These are phyloP conservation scores for Pelagia noctiluca DNA, from an alignment of 30 jellyfish, hydroid and myxozoan species.

Conservation along the genomic window DNA sequence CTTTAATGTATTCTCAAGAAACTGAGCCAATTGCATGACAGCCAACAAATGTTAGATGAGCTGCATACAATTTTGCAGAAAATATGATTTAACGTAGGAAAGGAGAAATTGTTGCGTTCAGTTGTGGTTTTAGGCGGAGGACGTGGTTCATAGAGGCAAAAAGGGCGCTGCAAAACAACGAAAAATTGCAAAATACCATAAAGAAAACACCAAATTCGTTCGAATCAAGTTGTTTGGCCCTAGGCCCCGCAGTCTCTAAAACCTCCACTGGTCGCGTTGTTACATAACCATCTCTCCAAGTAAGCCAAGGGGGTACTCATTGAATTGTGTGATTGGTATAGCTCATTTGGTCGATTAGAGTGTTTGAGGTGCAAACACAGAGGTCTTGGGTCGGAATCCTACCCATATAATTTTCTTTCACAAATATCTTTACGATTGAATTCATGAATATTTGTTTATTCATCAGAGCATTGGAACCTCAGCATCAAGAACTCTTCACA, in stretches of 20 bases:
- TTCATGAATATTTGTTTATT: background rate
- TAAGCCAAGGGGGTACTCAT: too few relatives aligned
- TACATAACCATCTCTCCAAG: too few relatives aligned
- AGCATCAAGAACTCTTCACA: slow-evolving; percentile 43
- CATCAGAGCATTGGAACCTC: slow-evolving; percentile 42
- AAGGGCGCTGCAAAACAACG: too few relatives aligned
- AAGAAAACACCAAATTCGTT: too few relatives aligned
- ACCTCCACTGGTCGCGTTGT: too few relatives aligned
- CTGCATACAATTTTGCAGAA: background rate
- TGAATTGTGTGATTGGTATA: background rate
- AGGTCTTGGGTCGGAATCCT: background rate
- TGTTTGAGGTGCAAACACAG: background rate
- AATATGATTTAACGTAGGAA: background rate
- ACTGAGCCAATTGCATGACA: too few relatives aligned
- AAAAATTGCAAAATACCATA: too few relatives aligned
- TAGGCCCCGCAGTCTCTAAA: too few relatives aligned
- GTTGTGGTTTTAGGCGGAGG: too few relatives aligned
- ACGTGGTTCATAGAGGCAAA: too few relatives aligned
- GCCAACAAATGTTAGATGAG: background rate
- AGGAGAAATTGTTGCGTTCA: background rate
- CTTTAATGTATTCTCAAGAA: background rate
- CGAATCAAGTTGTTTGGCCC: too few relatives aligned
- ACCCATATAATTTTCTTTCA: background rate
- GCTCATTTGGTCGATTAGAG: background rate
- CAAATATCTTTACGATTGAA: background rate